These are phyloP conservation scores for Carterocephalus palaemon DNA, from an alignment of 2,888 invertebrate species.

Conservation along the genomic window DNA sequence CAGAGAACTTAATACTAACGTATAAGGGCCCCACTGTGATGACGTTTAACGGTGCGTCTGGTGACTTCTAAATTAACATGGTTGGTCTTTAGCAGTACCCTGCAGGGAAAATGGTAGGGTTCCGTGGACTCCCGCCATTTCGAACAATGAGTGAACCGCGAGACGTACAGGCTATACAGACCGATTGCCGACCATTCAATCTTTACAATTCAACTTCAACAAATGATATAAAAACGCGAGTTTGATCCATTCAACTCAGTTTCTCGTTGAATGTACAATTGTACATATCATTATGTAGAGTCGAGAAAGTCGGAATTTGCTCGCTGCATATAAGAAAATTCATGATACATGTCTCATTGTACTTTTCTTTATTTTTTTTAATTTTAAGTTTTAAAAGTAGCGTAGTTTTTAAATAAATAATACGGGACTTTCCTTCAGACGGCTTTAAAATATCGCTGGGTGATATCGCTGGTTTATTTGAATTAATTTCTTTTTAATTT, in stretches of 20 bases:
- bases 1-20: constrained; percentile 9
- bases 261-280: constrained; percentile 12
- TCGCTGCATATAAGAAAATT: no score
- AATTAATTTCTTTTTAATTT: no score
- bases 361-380: no score
- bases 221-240: constrained; percentile 72
- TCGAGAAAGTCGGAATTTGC: no score
- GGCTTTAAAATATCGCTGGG: no score
- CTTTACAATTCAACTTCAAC: constrained; percentile 77
- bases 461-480: no score
- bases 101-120: constrained; percentile 72
- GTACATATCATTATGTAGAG: constrained; percentile 20
- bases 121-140: constrained; percentile 67
- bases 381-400: no score
- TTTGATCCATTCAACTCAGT: constrained; percentile 46
- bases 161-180: constrained; percentile 50
- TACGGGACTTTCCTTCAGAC: no score
- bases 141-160: constrained; percentile 58
- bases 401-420: no score
- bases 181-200: constrained; percentile 58
- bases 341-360: no score
- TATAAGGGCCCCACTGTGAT: constrained; percentile 44
- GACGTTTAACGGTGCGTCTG: constrained; percentile 62
- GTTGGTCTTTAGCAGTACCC: constrained; percentile 72
- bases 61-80: constrained; percentile 65